Percentiles rank a stretch among this genome's conserved stretches.
Evolutionary conservation across 2,888 invertebrate species (phyloP).

Genomic region (Melanotus villosus): DNA sequence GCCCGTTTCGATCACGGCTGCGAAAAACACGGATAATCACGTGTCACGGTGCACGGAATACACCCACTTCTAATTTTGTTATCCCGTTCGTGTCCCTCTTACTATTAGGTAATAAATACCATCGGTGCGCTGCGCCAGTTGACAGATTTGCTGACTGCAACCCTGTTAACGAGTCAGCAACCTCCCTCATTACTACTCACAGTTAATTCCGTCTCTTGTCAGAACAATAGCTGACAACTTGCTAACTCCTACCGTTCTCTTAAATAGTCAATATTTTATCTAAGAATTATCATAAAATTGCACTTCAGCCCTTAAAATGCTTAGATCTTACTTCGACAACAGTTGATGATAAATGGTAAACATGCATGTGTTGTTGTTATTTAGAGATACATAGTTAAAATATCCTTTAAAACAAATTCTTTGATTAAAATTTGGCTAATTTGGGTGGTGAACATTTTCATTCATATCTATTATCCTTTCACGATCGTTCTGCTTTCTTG

Average conservation of each 20-base stretch:
- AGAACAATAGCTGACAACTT: constrained; percentile 12
- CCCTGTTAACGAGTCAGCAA: constrained; percentile 55
- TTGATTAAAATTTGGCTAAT: too few relatives aligned
- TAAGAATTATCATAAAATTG: background rate
- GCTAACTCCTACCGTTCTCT: background rate
- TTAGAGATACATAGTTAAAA: too few relatives aligned
- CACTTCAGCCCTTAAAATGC: too few relatives aligned
- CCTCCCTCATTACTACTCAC: constrained; percentile 48
- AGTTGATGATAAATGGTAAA: too few relatives aligned
- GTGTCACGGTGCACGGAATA: constrained; percentile 57
- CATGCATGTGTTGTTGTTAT: too few relatives aligned
- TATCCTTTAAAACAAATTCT: too few relatives aligned
- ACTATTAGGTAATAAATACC: constrained; percentile 45
- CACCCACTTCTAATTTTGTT: constrained; percentile 45
- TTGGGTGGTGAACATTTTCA: too few relatives aligned
- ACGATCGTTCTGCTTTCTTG: too few relatives aligned
- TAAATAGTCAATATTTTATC: too few relatives aligned
- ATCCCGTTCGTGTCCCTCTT: constrained; percentile 53
- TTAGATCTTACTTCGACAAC: too few relatives aligned
- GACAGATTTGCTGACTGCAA: constrained; percentile 49
- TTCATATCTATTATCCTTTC: too few relatives aligned
- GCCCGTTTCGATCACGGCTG: constrained; percentile 58
- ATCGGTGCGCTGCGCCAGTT: constrained; percentile 37
- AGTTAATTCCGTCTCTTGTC: constrained; percentile 45
- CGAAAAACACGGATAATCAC: constrained; percentile 64